phyloP scores from a whole-genome alignment of 1,140 invertebrate genomes.

The Vanessa tameamea region DNA sequence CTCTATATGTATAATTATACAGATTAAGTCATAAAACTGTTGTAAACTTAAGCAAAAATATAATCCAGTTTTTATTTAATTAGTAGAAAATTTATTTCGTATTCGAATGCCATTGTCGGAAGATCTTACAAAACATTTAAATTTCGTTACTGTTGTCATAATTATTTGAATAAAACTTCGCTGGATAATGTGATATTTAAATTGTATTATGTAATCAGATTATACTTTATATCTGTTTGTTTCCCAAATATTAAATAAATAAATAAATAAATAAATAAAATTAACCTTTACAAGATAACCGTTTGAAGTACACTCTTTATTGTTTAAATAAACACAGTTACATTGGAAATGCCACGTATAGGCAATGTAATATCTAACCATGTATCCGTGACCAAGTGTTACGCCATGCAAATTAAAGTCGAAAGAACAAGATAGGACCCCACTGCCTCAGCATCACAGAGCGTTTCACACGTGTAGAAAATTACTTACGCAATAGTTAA shows the following conservation, averaged over 20 bases:
- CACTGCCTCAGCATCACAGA: constrained; percentile 3
- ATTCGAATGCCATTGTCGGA: neutral
- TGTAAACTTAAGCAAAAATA: neutral
- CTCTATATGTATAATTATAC: neutral
- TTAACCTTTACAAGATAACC: neutral
- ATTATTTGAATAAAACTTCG: no score
- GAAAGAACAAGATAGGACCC: constrained; percentile 19
- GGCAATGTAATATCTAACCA: neutral
- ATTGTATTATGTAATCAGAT: no score
- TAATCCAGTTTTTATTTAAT: neutral
- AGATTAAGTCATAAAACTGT: no score
- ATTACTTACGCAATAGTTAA: constrained; percentile 43
- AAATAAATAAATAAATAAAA: no score
- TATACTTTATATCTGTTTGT: no score
- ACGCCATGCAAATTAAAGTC: constrained; percentile 36
- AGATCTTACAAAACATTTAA: neutral
- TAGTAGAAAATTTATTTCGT: neutral
- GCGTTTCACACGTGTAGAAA: constrained; percentile 36
- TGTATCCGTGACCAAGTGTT: constrained; percentile 31
- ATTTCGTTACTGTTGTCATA: neutral
- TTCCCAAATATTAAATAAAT: no score
- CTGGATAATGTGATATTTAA: no score
- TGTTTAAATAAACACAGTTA: neutral
- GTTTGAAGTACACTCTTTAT: neutral
- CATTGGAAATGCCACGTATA: constrained; percentile 2